These are phyloP conservation scores for cat (Felis catus) DNA, from an alignment of 2,113 vertebrate species.

Conservation along the genomic window F.catus_Fca126_mat1.0 CM031416.1:110199001-110199500, in stretches of 20 bases:
- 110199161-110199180: background rate
- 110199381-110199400: background rate
- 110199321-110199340: background rate
- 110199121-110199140: constrained; percentile 1
- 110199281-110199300: background rate
- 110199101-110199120: constrained; percentile 37
- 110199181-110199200: background rate
- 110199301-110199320: background rate
- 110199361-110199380: background rate
- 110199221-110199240: background rate
- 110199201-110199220: constrained; percentile 38
- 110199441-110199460: background rate
- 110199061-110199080: background rate
- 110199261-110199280: background rate
- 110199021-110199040: constrained; percentile 56
- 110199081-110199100: constrained; percentile 41
- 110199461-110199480: background rate
- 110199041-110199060: constrained; percentile 47
- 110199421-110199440: background rate
- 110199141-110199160: background rate
- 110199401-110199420: background rate
- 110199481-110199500: background rate
- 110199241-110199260: background rate
- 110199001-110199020: background rate
- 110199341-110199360: background rate